Conservation (phyloP, 2,888 invertebrate genomes). For the Chloromyia formosa region DNA sequence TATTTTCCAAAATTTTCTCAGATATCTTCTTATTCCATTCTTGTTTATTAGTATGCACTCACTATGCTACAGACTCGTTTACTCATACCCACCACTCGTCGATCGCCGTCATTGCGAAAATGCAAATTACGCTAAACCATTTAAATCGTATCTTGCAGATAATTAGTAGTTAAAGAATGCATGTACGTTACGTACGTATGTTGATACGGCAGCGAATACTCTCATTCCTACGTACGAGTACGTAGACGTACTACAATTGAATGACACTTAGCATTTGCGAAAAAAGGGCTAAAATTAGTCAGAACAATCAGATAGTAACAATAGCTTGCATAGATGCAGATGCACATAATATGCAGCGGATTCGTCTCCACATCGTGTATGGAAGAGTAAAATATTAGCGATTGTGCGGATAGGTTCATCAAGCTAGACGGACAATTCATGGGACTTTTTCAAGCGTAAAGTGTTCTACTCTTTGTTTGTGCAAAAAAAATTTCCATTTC, state of each 20-base stretch:
- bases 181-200: neutral
- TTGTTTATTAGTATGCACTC: no score
- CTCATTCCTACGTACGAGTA: no score
- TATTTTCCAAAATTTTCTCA: slow-evolving; percentile 8
- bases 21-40: neutral
- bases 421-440: neutral
- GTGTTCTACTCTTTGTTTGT: neutral
- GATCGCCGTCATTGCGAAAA: slow-evolving; percentile 21
- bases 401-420: no score
- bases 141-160: slow-evolving; percentile 38
- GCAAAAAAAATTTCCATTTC: neutral
- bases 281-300: slow-evolving; percentile 42
- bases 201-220: no score
- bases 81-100: neutral
- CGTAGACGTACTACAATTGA: slow-evolving; percentile 4
- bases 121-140: slow-evolving; percentile 34
- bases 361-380: neutral
- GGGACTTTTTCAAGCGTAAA: slow-evolving; percentile 13
- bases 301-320: slow-evolving; percentile 40
- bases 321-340: slow-evolving; percentile 17
- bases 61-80: neutral
- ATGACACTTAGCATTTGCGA: slow-evolving; percentile 41
- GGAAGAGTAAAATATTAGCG: no score
- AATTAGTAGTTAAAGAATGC: slow-evolving; percentile 38
- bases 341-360: neutral